These are phyloP conservation scores for Chunga burmeisteri DNA, from an alignment of 2,113 vertebrate genomes.

Conservation along the genomic window DNA sequence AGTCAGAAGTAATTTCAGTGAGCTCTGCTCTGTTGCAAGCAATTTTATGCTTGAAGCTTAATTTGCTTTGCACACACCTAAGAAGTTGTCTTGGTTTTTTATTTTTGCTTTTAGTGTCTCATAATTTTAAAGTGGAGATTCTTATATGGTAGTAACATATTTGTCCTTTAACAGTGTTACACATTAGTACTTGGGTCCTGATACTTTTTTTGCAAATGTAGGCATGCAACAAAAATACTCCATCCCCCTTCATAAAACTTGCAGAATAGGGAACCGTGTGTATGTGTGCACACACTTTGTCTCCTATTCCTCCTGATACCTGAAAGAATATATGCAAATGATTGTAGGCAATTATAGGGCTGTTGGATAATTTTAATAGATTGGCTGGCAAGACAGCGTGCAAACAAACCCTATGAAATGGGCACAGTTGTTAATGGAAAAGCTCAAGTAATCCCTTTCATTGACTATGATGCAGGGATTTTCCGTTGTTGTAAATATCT, in stretches of 20 bases:
- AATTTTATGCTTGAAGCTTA: neutral
- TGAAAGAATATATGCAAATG: neutral
- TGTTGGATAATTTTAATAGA: neutral
- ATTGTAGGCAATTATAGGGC: neutral
- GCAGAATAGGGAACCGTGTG: neutral
- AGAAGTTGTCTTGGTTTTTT: neutral
- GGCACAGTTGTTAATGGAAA: neutral
- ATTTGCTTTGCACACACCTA: neutral
- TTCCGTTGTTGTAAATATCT: neutral
- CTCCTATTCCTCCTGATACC: neutral
- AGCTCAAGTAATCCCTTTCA: neutral
- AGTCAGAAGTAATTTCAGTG: neutral
- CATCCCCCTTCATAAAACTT: neutral
- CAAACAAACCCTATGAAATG: neutral
- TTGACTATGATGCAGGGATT: neutral
- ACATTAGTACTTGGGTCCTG: neutral
- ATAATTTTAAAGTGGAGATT: neutral
- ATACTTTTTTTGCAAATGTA: neutral
- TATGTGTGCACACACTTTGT: fast-evolving
- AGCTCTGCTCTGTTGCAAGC: neutral
- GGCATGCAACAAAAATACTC: neutral
- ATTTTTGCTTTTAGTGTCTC: neutral
- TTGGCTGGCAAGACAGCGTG: neutral
- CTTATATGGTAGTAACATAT: neutral
- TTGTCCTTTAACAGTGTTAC: neutral